Conservation (phyloP, 2,888 invertebrate species). For the Pyrrhosoma nymphula region DNA sequence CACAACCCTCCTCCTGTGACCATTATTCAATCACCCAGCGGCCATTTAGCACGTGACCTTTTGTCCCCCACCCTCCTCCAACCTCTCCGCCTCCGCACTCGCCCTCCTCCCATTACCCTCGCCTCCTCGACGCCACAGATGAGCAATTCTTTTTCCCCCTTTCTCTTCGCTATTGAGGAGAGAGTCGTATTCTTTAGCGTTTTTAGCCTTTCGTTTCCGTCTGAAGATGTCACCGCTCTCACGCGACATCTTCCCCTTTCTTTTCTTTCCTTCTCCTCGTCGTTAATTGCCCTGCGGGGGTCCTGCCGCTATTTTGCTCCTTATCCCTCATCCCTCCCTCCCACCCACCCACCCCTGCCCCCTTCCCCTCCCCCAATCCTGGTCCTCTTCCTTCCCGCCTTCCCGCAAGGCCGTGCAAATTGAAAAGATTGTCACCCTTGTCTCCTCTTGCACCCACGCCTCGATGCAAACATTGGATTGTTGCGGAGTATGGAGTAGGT, state of each 20-base stretch:
- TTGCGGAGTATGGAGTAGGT: too few relatives aligned
- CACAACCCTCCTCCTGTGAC: background rate
- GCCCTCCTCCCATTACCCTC: background rate
- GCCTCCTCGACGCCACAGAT: background rate
- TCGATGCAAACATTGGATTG: too few relatives aligned
- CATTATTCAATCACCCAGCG: background rate
- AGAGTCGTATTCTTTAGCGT: slow-evolving; percentile 15
- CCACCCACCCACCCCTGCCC: background rate
- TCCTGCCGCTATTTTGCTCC: background rate
- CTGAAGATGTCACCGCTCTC: slow-evolving; percentile 1
- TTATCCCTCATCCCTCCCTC: background rate
- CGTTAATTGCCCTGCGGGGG: slow-evolving; percentile 27
- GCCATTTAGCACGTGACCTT: background rate
- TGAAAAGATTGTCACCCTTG: background rate
- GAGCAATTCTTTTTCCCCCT: background rate
- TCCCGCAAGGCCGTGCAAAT: background rate
- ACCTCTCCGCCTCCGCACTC: background rate
- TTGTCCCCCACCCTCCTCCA: background rate
- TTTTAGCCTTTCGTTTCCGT: background rate
- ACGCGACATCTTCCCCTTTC: background rate
- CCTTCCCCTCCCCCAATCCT: too few relatives aligned
- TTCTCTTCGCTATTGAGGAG: background rate
- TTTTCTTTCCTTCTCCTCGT: background rate
- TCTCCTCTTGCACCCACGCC: too few relatives aligned
- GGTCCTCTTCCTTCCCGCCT: too few relatives aligned